Evolutionary conservation across 2,888 invertebrate genomes (phyloP).

Genomic region (Chironomus riparius): DNA sequence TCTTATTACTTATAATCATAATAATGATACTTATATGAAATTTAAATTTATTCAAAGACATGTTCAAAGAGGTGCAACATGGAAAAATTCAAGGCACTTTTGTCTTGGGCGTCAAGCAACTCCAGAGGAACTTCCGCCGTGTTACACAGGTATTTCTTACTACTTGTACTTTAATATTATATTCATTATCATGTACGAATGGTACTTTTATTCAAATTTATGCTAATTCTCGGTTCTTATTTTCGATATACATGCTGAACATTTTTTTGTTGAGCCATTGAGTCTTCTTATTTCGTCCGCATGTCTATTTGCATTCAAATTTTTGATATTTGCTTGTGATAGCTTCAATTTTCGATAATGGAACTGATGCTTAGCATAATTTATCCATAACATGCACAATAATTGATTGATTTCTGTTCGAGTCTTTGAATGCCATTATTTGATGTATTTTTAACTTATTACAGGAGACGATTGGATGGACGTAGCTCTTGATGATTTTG

Average conservation of each 20-base stretch:
- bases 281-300: too few species aligned
- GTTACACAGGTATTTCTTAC: slow-evolving; percentile 46
- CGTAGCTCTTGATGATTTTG: slow-evolving; percentile 84
- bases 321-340: too few species aligned
- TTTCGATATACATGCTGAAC: too few species aligned
- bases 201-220: slow-evolving; percentile 31
- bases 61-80: slow-evolving; percentile 92
- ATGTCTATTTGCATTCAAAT: too few species aligned
- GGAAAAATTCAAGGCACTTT: slow-evolving; percentile 75
- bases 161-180: background rate
- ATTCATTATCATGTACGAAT: background rate
- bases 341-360: too few species aligned
- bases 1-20: too few species aligned
- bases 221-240: slow-evolving; percentile 19
- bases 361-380: too few species aligned
- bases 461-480: slow-evolving; percentile 73
- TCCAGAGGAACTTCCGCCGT: slow-evolving; percentile 72
- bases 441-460: background rate
- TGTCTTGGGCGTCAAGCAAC: slow-evolving; percentile 68
- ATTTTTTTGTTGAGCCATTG: background rate
- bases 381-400: too few species aligned
- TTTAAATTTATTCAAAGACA: slow-evolving; percentile 49
- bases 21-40: too few species aligned
- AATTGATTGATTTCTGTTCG: too few species aligned
- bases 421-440: too few species aligned